Conservation (phyloP, 2,113 vertebrate genomes). For the Crotalus viridis region DNA sequence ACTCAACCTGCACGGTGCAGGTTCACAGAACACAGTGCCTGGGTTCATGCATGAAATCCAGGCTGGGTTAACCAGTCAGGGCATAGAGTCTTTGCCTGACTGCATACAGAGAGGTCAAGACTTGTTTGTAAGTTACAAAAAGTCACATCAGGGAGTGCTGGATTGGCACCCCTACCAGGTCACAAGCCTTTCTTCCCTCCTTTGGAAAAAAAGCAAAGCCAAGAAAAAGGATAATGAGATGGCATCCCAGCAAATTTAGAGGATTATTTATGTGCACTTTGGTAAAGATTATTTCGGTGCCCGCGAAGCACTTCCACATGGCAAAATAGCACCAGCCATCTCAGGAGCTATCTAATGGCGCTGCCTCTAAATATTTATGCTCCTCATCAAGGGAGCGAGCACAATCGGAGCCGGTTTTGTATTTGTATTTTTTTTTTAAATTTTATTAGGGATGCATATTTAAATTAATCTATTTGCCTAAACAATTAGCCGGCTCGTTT, state of each 20-base stretch:
- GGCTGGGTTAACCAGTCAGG: not conserved
- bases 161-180: constrained; percentile 70
- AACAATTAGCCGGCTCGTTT: constrained; percentile 81
- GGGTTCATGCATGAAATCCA: not conserved
- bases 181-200: constrained; percentile 58
- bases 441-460: constrained; percentile 85
- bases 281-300: constrained; percentile 75
- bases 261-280: constrained; percentile 78
- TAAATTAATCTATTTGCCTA: constrained; percentile 88
- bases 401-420: constrained; percentile 71
- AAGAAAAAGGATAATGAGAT: constrained; percentile 80
- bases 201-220: constrained; percentile 64
- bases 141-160: constrained; percentile 66
- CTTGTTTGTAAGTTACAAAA: constrained; percentile 62
- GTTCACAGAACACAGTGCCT: not conserved
- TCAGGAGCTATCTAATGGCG: constrained; percentile 79
- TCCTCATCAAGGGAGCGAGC: constrained; percentile 73
- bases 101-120: not conserved
- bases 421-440: constrained; percentile 13
- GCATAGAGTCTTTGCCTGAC: not conserved
- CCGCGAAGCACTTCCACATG: constrained; percentile 74
- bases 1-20: not conserved
- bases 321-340: constrained; percentile 76
- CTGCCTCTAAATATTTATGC: constrained; percentile 79
- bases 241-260: constrained; percentile 79